Evolutionary conservation across 2,888 invertebrate species (phyloP), one percentile per base, ranked within the genome.

Genomic region (Pheosia gnoma): DNA sequence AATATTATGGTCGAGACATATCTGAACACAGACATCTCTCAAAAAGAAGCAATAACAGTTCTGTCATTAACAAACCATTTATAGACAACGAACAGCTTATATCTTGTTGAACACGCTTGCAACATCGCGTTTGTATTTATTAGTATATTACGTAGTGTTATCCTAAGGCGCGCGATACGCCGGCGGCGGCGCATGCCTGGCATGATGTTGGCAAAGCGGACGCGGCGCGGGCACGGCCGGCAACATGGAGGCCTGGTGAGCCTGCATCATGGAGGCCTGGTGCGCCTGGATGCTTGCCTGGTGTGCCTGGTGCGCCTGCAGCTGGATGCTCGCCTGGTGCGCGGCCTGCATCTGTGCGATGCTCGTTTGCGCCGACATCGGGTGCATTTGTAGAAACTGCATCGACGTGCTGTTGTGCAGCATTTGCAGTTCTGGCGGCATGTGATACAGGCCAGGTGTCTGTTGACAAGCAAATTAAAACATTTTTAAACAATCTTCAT

Each of bases 341-440:
- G 63, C 73, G 13, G 75, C 73, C 66, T 80, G 83, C 78, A 79
- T 75, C 71, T 83, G 86, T 47, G 70, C 67, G 63, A 80, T 70
- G 65, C 75, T 77, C 55, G 80, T 78, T 61, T 78, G 82, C 67
- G 74, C 67, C 58, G 77, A 76, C 79, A 85, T 79, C 66, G 85
- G 86, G 66, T 89, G 91, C 87, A 87, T 80, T 74, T 89, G 90
- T 68, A 90, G 83, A 75, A 88, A 91, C 75, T 91, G 92, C 89
- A 90, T 81, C 57, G 91, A 91, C 54, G 89, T 80, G 82, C 91
- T 90, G 83, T 79, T 81, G 83, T 91, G 92, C 78, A 91, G 78
- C 89, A 90, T 72, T 63, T 88, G 88, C 82, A 92, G 80, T 81
- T 92, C 93, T 43, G 93, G 93, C 85, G 93, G 93, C 93, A 91